phyloP scores from a whole-genome alignment of 2,113 vertebrate species.

The Apistogramma diplotaenia region DNA sequence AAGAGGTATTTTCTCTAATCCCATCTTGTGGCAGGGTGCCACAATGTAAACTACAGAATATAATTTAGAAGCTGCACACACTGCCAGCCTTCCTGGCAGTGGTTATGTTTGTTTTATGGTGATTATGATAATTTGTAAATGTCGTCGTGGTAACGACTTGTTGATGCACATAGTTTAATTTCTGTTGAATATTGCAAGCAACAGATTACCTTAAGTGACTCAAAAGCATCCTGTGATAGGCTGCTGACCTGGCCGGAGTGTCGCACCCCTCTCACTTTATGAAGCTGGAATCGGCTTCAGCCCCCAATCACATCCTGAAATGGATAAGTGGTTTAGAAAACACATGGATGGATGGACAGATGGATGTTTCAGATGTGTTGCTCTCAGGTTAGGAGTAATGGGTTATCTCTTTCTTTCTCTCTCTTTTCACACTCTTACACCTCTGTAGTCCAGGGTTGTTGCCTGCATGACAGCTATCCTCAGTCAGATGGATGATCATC shows the following conservation, averaged over 20 bases:
- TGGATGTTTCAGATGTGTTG: neutral
- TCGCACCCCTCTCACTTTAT: neutral
- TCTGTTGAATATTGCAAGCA: neutral
- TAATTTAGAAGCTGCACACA: neutral
- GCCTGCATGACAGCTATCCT: conserved; percentile 97
- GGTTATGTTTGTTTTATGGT: conserved; percentile 19
- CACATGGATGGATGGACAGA: neutral
- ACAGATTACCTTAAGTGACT: conserved; percentile 2
- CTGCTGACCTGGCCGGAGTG: neutral
- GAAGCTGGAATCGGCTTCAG: neutral
- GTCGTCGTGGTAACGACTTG: neutral
- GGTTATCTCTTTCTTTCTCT: neutral
- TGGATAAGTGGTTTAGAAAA: neutral
- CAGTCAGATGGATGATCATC: conserved; percentile 91
- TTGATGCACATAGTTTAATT: neutral
- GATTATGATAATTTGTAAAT: conserved; percentile 32
- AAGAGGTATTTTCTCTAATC: neutral
- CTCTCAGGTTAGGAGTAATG: conserved; percentile 12
- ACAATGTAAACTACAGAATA: neutral
- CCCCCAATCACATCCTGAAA: neutral
- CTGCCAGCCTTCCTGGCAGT: conserved; percentile 8
- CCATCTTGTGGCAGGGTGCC: neutral
- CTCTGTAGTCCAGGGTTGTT: conserved; percentile 88
- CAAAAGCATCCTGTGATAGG: neutral
- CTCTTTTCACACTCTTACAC: neutral